These are phyloP conservation scores for Eueides isabella DNA, from an alignment of 1,140 invertebrate species.

Conservation along the genomic window DNA sequence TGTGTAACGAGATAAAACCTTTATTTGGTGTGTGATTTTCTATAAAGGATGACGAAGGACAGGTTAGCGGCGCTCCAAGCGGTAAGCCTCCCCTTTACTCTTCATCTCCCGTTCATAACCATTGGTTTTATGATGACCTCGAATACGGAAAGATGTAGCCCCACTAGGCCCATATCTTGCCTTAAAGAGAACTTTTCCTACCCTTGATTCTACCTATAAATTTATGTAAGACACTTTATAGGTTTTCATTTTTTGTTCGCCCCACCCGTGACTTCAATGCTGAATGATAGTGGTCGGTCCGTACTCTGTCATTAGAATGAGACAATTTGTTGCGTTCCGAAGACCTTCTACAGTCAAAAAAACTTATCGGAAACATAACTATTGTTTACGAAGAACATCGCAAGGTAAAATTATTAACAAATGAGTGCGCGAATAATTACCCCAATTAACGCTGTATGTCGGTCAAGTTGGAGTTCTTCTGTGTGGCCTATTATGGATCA, in stretches of 20 bases:
- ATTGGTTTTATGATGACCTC: conserved; percentile 71
- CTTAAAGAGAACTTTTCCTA: conserved; percentile 9
- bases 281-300: conserved; percentile 56
- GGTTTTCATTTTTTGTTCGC: conserved; percentile 61
- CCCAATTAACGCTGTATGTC: conserved; percentile 9
- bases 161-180: conserved; percentile 43
- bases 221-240: conserved; percentile 38
- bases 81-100: conserved; percentile 85
- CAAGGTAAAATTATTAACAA: conserved; percentile 19
- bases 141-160: conserved; percentile 66
- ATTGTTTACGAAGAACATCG: conserved; percentile 14
- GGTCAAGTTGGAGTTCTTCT: not conserved
- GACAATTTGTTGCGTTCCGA: conserved; percentile 63
- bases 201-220: not conserved
- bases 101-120: conserved; percentile 59
- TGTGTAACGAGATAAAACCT: conserved; percentile 85
- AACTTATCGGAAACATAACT: conserved; percentile 14
- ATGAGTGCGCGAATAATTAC: conserved; percentile 13
- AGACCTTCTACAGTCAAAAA: conserved; percentile 16
- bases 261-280: conserved; percentile 69
- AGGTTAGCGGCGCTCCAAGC: conserved; percentile 97
- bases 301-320: conserved; percentile 61
- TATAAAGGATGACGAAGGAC: conserved; percentile 96
- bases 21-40: conserved; percentile 84
- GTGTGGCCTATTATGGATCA: conserved; percentile 11